Evolutionary conservation across 2,888 invertebrate genomes (phyloP).

Genomic region (Rhagophthalmus giganteus): DNA sequence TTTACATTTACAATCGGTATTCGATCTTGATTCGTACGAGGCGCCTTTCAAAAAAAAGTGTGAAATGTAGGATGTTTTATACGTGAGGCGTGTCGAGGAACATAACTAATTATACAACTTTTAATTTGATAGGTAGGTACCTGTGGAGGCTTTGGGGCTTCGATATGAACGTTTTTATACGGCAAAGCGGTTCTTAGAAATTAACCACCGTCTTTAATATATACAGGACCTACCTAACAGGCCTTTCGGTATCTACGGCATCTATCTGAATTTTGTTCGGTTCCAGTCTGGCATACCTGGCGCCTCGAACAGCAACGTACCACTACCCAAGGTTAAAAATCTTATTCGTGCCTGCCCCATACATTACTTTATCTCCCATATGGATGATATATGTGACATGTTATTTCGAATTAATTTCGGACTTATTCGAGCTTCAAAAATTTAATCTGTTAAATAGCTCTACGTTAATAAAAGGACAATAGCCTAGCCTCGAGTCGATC

Average conservation of each 20-base stretch:
- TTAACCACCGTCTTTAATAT: not conserved
- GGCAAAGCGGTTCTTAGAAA: not conserved
- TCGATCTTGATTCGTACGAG: not conserved
- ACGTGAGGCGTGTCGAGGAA: not conserved
- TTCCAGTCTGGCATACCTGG: slow-evolving; percentile 34
- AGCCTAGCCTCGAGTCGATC: no score
- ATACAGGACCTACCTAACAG: not conserved
- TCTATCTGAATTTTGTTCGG: slow-evolving; percentile 32
- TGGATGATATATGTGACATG: no score
- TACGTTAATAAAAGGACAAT: no score
- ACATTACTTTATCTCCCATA: no score
- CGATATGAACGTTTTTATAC: not conserved
- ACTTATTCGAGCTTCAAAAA: no score
- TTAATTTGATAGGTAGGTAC: not conserved
- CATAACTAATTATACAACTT: not conserved
- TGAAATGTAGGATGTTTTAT: not conserved
- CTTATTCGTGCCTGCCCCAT: no score
- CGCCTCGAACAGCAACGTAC: slow-evolving; percentile 18
- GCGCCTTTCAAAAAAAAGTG: not conserved
- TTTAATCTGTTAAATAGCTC: no score
- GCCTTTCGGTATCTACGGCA: slow-evolving; percentile 27
- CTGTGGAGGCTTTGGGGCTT: not conserved
- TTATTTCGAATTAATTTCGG: no score
- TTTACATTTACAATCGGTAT: no score
- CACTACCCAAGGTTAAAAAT: slow-evolving; percentile 17